Evolutionary conservation across 2,113 vertebrate species (phyloP).

Genomic region (Phaethornis superciliosus): DNA sequence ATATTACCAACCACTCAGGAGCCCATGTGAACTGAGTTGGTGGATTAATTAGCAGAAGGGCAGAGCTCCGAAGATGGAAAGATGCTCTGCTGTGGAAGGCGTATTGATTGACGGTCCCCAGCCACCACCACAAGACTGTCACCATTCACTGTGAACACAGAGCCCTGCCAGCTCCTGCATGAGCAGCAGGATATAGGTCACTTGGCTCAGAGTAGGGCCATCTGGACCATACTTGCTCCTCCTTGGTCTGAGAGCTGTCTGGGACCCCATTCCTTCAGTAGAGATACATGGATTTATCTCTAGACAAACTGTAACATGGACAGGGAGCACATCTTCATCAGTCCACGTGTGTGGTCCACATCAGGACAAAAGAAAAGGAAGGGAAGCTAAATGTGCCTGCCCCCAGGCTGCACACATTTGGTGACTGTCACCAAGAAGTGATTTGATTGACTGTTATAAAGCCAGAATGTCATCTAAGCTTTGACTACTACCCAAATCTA

Average conservation of each 20-base stretch:
- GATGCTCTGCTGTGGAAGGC: not conserved
- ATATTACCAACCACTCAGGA: conserved; percentile 30
- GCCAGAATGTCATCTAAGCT: not conserved
- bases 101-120: conserved; percentile 16
- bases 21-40: conserved; percentile 67
- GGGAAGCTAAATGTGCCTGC: rapidly evolving
- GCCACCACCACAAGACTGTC: not conserved
- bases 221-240: not conserved
- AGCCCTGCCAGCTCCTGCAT: not conserved
- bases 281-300: not conserved
- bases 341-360: not conserved
- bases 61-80: conserved; percentile 58
- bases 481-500: not conserved
- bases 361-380: not conserved
- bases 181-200: not conserved
- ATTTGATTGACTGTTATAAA: not conserved
- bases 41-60: conserved; percentile 69
- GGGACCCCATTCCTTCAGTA: not conserved
- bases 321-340: not conserved
- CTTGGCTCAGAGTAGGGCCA: not conserved
- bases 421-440: not conserved
- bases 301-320: not conserved
- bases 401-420: not conserved
- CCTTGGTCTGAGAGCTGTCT: not conserved
- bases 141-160: not conserved